These are phyloP conservation scores for Neotoxoptera formosana DNA, from an alignment of 1,140 invertebrate genomes.

Conservation along the genomic window DNA sequence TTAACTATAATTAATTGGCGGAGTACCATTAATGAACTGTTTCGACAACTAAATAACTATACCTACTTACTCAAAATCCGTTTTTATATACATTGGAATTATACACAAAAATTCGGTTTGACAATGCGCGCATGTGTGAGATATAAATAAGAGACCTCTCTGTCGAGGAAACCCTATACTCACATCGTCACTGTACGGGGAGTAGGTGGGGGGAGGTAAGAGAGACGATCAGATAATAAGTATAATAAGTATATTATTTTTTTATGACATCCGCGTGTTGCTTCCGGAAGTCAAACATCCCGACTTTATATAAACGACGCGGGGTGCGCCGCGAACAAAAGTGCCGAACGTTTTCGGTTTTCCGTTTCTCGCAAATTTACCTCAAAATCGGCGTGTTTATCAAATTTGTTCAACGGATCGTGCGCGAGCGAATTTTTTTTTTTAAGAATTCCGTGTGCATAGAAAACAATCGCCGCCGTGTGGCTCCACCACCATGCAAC, in stretches of 20 bases:
- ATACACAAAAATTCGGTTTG: not conserved
- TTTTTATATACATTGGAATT: not conserved
- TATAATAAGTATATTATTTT: not conserved
- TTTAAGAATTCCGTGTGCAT: not conserved
- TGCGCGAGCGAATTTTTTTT: not conserved
- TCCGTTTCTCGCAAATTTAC: not conserved
- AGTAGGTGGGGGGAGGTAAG: not conserved
- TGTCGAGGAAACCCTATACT: not conserved
- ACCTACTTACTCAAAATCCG: not conserved
- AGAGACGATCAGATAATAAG: not conserved
- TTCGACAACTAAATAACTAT: too few relatives aligned
- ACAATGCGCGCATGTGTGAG: not conserved
- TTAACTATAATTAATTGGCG: not conserved
- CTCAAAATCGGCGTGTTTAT: constrained; percentile 20
- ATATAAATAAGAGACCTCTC: not conserved
- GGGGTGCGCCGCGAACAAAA: not conserved
- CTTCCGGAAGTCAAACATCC: constrained; percentile 4
- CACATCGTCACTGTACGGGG: not conserved
- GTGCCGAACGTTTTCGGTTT: not conserved
- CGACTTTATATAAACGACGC: too few relatives aligned
- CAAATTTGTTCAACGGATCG: not conserved
- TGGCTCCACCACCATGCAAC: not conserved
- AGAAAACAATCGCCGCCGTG: not conserved
- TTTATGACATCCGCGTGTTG: not conserved
- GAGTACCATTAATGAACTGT: not conserved